Evolutionary conservation across 2,797 vertebrate species (phyloP), one percentile per base, ranked within the genome.

Genomic region (Uromys caudimaculatus): DNA sequence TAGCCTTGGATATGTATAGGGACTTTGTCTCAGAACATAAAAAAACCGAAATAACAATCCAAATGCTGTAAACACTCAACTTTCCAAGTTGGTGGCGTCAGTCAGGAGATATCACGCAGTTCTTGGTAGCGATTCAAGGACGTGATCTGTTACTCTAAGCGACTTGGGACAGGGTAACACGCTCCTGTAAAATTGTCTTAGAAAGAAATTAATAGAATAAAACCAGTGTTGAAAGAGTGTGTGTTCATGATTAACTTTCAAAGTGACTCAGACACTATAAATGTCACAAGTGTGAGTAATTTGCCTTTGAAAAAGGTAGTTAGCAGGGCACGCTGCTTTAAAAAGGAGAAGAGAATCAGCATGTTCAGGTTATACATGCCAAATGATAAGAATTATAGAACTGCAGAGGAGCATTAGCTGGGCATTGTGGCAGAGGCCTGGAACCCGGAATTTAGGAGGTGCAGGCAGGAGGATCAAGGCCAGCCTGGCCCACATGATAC

Each of bases 131-230:
- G n/a, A 78, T 38, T 95, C 47, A 27, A 88, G 73, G 41, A 32
- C 90, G 64, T 60, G 69, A 79, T 81, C n/a, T 84, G 47, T 81
- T 79, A 54, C 92, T 91, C 79, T 87, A 78, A 94, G 90, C 94
- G 81, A 69, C 94, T 84, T 90, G 81, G 41, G 79, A 89, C 47
- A n/a, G 44, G 83, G 62, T 64, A 67, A 50, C 32, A 35, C 3
- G 3, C 6, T 62, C 44, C 75, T 47, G 50, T 87, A 89, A 82
- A 9, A 44, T 9, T 85, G 47, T 84, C 38, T 93, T 69, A 83
- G 77, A 94, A 97, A 88, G n/a, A 90, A 93, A 84, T 38, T 13
- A 96, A 52, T 91, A 94, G n/a, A 23, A 56, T 89, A 69, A 83
- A 32, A 87, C 92, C 85, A 29, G 56, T 67, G 3, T 87, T 95